Conservation (phyloP, 1,140 invertebrate genomes). For the Copidosoma floridanum region DNA sequence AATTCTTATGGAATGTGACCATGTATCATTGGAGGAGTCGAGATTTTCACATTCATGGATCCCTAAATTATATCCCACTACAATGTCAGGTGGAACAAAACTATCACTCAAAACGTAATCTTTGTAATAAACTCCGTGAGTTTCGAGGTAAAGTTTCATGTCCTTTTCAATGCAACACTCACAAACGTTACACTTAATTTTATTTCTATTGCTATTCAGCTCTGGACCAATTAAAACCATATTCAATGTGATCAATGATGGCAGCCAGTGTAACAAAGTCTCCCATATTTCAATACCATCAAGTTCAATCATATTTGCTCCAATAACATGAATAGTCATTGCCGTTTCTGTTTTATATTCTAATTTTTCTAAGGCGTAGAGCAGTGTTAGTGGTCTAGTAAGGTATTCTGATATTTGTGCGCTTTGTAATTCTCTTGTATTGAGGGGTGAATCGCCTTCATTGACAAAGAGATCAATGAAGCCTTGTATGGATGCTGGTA, state of each 20-base stretch:
- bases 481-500: slow-evolving; percentile 35
- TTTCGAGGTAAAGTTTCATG: slow-evolving; percentile 31
- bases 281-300: slow-evolving; percentile 40
- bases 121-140: slow-evolving; percentile 32
- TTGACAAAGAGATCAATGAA: slow-evolving; percentile 39
- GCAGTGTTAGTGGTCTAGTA: slow-evolving; percentile 41
- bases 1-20: slow-evolving; percentile 33
- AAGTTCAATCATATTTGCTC: slow-evolving; percentile 38
- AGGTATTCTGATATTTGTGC: slow-evolving; percentile 36
- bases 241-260: slow-evolving; percentile 23
- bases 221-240: slow-evolving; percentile 45
- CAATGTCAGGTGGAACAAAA: slow-evolving; percentile 38
- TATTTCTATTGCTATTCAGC: slow-evolving; percentile 23
- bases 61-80: slow-evolving; percentile 46
- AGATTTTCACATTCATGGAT: slow-evolving; percentile 40
- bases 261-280: slow-evolving; percentile 41
- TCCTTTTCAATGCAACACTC: slow-evolving; percentile 29
- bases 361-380: slow-evolving; percentile 38
- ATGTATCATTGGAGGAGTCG: slow-evolving; percentile 35
- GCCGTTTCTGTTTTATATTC: slow-evolving; percentile 11
- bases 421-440: slow-evolving; percentile 26
- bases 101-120: slow-evolving; percentile 29
- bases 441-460: slow-evolving; percentile 12
- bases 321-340: slow-evolving; percentile 43
- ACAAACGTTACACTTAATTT: slow-evolving; percentile 30